A percentile compares a stretch with the other conserved stretches of the same genome.
Evolutionary conservation across 2,113 vertebrate species (phyloP).

Genomic region (Prunella fulvescens): DNA sequence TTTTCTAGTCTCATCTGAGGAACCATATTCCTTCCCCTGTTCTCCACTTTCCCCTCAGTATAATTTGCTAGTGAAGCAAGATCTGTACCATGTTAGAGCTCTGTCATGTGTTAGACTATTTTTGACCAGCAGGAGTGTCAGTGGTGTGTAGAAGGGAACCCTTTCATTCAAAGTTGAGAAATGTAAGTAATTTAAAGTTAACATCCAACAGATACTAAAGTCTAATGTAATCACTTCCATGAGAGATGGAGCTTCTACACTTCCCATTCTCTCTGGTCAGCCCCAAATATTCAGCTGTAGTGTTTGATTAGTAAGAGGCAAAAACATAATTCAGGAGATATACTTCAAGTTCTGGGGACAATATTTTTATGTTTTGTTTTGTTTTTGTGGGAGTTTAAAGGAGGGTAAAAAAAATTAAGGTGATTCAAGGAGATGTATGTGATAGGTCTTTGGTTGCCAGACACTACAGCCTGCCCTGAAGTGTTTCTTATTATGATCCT

Average conservation of each 20-base stretch:
- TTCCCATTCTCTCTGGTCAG: neutral
- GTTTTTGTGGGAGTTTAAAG: neutral
- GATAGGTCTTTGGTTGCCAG: neutral
- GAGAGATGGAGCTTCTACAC: neutral
- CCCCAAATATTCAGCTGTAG: neutral
- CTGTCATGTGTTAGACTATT: neutral
- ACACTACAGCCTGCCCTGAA: slow-evolving; percentile 60
- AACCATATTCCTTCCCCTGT: neutral
- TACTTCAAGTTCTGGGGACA: neutral
- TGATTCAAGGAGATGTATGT: neutral
- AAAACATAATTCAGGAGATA: neutral
- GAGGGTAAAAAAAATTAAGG: neutral
- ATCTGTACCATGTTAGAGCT: neutral
- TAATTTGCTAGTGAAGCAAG: neutral
- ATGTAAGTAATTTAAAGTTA: neutral
- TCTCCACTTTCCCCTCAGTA: neutral
- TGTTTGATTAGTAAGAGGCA: neutral
- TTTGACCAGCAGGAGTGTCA: neutral
- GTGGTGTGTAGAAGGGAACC: neutral
- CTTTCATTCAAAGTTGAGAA: neutral
- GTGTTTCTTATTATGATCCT: slow-evolving; percentile 28
- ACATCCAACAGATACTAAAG: neutral
- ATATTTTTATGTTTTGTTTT: neutral
- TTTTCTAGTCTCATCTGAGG: neutral
- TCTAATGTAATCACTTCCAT: neutral